Percentiles rank a stretch among this genome's conserved stretches.
Conservation (phyloP, 1,140 invertebrate species). For the Drosophila santomea region DNA sequence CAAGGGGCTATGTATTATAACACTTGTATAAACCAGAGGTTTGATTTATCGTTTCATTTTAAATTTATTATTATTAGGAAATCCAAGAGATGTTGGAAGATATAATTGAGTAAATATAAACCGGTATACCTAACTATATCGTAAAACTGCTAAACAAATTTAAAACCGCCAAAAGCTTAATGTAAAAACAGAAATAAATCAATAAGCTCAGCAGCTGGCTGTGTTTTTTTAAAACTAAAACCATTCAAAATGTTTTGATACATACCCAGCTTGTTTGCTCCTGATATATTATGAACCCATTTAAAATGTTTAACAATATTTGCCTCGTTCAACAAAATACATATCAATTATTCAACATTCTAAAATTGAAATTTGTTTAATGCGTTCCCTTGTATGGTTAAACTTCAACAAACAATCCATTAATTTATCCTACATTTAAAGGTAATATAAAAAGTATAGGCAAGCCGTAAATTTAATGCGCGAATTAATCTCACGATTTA, state of each 20-base stretch:
- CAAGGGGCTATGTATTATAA: constrained; percentile 50
- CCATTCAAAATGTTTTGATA: constrained; percentile 1
- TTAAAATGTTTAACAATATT: constrained; percentile 6
- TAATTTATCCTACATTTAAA: no score
- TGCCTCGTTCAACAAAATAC: constrained; percentile 40
- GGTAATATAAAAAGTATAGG: constrained; percentile 18
- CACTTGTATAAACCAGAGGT: constrained; percentile 51
- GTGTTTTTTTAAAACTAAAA: constrained; percentile 23
- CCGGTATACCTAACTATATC: constrained; percentile 4
- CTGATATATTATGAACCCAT: constrained; percentile 8
- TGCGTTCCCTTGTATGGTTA: constrained; percentile 14
- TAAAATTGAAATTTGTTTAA: constrained; percentile 28
- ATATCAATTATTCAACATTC: constrained; percentile 65
- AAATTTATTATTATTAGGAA: no score
- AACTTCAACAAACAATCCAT: constrained; percentile 38
- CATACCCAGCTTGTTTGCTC: constrained; percentile 12
- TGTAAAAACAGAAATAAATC: constrained; percentile 8
- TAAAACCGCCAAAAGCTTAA: constrained; percentile 37
- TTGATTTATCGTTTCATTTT: not conserved
- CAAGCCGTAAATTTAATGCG: constrained; percentile 24
- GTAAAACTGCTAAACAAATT: constrained; percentile 9
- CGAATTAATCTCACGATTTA: constrained; percentile 43
- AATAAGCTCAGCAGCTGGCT: constrained; percentile 52
- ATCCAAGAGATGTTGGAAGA: no score
- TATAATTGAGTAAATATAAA: not conserved